Base-by-base conservation (phyloP, 2,797 vertebrate species). In the Microcaecilia unicolor region DNA sequence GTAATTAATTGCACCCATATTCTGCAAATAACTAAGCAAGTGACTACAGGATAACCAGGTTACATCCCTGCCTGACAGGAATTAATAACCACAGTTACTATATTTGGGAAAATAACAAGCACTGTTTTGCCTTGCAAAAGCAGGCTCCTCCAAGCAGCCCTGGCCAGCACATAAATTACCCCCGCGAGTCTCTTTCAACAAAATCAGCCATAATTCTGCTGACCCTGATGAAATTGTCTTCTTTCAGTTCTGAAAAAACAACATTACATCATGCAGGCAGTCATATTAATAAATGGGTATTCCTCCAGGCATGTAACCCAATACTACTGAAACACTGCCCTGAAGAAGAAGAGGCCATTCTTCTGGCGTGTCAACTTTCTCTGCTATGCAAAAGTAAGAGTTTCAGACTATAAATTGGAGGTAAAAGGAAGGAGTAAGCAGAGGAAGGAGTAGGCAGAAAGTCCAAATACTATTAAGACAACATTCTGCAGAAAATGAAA, bases 191-290 rank as follows among this genome's bases (percentile, higher is more conserved):
- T 85, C 74, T 72, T 78, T 83, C 55, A 68, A 59, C 54, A 57
- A 65, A 52, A 62, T 78, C 53, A 50, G 78, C 76, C 72, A 78
- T 76, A 70, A 70, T 74, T 69, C 52, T 54, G 48, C 77, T 77
- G 78, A 82, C 80, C 77, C 63, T 56, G 43, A 75, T 66, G 82
- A 84, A 75, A 80, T 62, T 77, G 78, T 82, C 76, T 74, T 49
- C 35, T 78, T 79, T 85, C 72, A 60, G 81, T 78, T 73, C 78
- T 65, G 40, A 83, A 86, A n/a, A 84, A 90, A 87, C 69, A 89
- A 87, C 86, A 90, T 89, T 83, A 92, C 82, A 86, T 91, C 87
- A 91, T 76, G 69, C 51, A 63, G 55, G 66, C 61, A 55, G 45
- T 82, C 81, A 76, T 74, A 69, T 78, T 84, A 78, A 83, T 81